Percentiles rank a stretch among this genome's conserved stretches.
Evolutionary conservation across 2,113 vertebrate genomes (phyloP).

Genomic region (Peromyscus polionotus): DNA sequence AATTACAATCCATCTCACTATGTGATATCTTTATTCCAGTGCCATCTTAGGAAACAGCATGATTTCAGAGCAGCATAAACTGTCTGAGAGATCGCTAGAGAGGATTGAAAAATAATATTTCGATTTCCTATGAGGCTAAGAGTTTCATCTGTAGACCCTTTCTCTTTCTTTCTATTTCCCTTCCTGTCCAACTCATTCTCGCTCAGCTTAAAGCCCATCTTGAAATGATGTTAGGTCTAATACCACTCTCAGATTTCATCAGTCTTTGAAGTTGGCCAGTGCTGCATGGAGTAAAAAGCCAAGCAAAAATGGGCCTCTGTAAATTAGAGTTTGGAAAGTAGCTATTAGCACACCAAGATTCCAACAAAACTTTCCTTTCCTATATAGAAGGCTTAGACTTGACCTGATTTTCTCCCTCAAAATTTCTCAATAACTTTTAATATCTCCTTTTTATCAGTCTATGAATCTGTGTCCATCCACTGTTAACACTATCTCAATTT

Average conservation of each 20-base stretch:
- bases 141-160: slow-evolving; percentile 59
- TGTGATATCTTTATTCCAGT: neutral
- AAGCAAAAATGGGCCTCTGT: slow-evolving; percentile 52
- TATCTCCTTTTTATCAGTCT: neutral
- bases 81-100: slow-evolving; percentile 4
- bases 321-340: slow-evolving; percentile 68
- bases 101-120: slow-evolving; percentile 67
- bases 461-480: neutral
- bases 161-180: slow-evolving; percentile 71
- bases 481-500: neutral
- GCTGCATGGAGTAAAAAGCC: slow-evolving; percentile 52
- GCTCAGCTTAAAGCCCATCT: slow-evolving; percentile 76
- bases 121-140: slow-evolving; percentile 66
- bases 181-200: slow-evolving; percentile 72
- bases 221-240: slow-evolving; percentile 81
- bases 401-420: slow-evolving; percentile 16
- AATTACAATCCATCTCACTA: neutral
- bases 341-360: slow-evolving; percentile 37
- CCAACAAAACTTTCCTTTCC: slow-evolving; percentile 29
- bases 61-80: slow-evolving; percentile 6
- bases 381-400: slow-evolving; percentile 7
- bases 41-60: neutral
- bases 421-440: slow-evolving; percentile 27
- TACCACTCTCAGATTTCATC: slow-evolving; percentile 74
- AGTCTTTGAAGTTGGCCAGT: slow-evolving; percentile 68